Base-by-base conservation (phyloP, 1,140 invertebrate species). In the Anoplolepis gracilipes region DNA sequence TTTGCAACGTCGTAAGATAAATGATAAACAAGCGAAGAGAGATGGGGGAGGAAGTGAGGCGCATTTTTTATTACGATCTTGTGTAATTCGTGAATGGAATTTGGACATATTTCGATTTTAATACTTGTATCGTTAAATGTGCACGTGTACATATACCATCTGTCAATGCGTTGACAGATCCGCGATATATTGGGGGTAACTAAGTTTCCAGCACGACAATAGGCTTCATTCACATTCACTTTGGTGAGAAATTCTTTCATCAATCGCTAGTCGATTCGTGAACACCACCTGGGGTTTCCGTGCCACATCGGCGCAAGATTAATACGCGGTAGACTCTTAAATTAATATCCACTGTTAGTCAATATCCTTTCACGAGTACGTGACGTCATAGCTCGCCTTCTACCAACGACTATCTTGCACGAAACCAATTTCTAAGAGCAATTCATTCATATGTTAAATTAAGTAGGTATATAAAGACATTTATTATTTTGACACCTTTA, bases 261-360 rank as follows among this genome's bases (percentile, higher is more conserved):
- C 62, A 49, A 75, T 69, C 85, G 30, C 53, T 59, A 78, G 57
- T 67, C 61, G 69, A 85, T 84, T 61, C 36, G 69, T 62, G 59
- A 86, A 86, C 46, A 49, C 85, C 85, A 84, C 69, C 85, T 75
- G 79, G 61, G 61, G 69, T 64, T 19, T 84, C 57, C 64, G 53
- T 25, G 75, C 33, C 30, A 77, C 39, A 49, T 73, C 61, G 19
- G 10, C n/a, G 49, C 36, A 69, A 84, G 85, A 86, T 86, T 82
- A 84, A 86, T 86, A 73, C 85, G n/a, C 30, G 30, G n/a, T 67
- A 46, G 53, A 73, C 33, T 75, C 70, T 75, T 75, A 84, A 84
- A 84, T 86, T 84, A 75, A 84, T 75, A 84, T 84, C 64, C 75
- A 84, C 79, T 69, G 85, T 86, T 84, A 84, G 25, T 61, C 78